Evolutionary conservation across 2,113 vertebrate species (phyloP), one percentile per base, ranked within the genome.

Genomic region (Scomber colias): DNA sequence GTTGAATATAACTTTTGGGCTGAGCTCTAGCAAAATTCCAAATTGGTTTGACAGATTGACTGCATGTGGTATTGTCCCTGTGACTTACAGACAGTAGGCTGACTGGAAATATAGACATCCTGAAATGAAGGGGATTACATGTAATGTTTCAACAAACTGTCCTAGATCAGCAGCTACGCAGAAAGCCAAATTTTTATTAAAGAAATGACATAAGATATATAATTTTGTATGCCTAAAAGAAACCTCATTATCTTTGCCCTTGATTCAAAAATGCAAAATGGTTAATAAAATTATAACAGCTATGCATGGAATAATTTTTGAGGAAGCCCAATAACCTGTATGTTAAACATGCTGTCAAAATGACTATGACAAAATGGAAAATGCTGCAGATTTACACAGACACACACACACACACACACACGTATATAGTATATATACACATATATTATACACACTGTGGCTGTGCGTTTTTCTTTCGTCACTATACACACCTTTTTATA

Each of bases 41-140:
- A 86, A 88, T 91, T 71, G 82, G 82, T 91, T 88, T 87, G 93
- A 92, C 92, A 87, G 92, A 92, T 86, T 84, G 89, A 81, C 89
- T 79, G 76, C 83, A 79, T 87, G 88, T 61, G 72, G 82, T 78
- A 87, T 89, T 91, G 92, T 92, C 86, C 73, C 77, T 45, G 82
- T 71, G 81, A 92, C 79, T 89, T 88, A 79, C 62, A 79, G 80
- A 87, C 83, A 82, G 83, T 79, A 9, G 68, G 66, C 75, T 61
- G 65, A 66, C 77, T 80, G 71, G 50, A 87, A 82, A 89, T 83
- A 82, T 73, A 83, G 89, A 90, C 81, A 81, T 82, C 77, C 70
- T 67, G 68, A 87, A 91, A 92, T 84, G 71, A 90, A 78, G 75
- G 61, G 73, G 80, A 89, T 89, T 91, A 79, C 53, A 78, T 72